These are phyloP conservation scores for Macrochelys suwanniensis DNA, from an alignment of 2,797 vertebrate species.

Conservation along the genomic window DNA sequence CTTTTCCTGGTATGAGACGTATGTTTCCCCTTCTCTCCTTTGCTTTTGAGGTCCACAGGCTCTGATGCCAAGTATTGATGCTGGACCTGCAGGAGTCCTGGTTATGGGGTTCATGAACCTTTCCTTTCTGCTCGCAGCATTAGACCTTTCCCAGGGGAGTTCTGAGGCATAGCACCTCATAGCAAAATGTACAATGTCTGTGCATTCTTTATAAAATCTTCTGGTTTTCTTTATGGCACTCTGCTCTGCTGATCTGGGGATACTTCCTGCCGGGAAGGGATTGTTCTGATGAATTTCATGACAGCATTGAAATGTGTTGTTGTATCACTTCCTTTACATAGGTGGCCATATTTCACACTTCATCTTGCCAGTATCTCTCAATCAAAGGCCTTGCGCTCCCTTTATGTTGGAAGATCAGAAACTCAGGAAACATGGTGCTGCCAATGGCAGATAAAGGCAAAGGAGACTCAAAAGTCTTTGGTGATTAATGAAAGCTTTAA, in stretches of 20 bases:
- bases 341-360: neutral
- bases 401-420: neutral
- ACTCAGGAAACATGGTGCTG: neutral
- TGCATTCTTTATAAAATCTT: neutral
- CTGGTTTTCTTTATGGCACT: neutral
- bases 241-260: neutral
- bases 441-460: neutral
- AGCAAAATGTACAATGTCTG: neutral
- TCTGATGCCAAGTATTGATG: neutral
- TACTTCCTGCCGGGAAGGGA: neutral
- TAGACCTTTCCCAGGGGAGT: neutral
- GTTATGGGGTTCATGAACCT: neutral
- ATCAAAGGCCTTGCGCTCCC: neutral
- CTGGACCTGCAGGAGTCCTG: neutral
- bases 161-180: neutral
- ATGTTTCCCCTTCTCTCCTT: neutral
- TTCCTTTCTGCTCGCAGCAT: neutral
- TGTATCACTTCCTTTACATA: neutral
- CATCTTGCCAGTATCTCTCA: neutral
- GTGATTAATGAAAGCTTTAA: neutral
- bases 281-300: neutral
- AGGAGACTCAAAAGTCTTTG: neutral
- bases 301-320: neutral
- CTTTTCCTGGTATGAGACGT: neutral
- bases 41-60: neutral